phyloP scores from a whole-genome alignment of 2,888 invertebrate genomes.

The Punctoribates punctum region DNA sequence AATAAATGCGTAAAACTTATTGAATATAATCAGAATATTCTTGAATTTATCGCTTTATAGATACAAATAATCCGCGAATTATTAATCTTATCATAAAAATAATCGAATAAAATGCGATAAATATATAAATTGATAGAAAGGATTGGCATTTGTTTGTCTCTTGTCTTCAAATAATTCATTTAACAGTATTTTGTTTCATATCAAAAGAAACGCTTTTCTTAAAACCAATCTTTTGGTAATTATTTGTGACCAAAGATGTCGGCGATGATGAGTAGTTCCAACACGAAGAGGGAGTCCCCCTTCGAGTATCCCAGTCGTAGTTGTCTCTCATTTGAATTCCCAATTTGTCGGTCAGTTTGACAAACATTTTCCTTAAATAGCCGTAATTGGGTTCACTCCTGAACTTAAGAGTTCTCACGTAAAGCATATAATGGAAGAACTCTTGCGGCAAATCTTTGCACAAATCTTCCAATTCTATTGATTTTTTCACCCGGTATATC shows the following conservation, averaged over 20 bases:
- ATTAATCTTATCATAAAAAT: no score
- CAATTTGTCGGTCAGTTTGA: neutral
- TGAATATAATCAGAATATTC: no score
- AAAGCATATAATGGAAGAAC: constrained; percentile 30
- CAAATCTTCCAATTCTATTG: neutral
- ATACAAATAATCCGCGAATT: no score
- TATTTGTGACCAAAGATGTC: neutral
- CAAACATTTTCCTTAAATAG: neutral
- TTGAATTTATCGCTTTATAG: no score
- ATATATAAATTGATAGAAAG: neutral
- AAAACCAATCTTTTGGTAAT: neutral
- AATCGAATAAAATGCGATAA: no score
- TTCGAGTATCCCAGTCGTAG: neutral
- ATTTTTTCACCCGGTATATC: constrained; percentile 16
- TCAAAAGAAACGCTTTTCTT: neutral
- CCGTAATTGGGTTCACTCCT: constrained; percentile 35
- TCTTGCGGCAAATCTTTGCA: constrained; percentile 33
- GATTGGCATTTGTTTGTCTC: neutral
- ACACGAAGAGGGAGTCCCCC: neutral
- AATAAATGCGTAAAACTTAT: no score
- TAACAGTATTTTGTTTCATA: neutral
- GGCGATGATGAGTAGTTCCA: neutral
- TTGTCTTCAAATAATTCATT: neutral
- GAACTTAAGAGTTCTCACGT: constrained; percentile 28
- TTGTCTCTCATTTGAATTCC: neutral